Percentiles rank a stretch among this genome's conserved stretches.
Evolutionary conservation across 2,113 vertebrate species (phyloP).

Genomic region (Tetrao urogallus): DNA sequence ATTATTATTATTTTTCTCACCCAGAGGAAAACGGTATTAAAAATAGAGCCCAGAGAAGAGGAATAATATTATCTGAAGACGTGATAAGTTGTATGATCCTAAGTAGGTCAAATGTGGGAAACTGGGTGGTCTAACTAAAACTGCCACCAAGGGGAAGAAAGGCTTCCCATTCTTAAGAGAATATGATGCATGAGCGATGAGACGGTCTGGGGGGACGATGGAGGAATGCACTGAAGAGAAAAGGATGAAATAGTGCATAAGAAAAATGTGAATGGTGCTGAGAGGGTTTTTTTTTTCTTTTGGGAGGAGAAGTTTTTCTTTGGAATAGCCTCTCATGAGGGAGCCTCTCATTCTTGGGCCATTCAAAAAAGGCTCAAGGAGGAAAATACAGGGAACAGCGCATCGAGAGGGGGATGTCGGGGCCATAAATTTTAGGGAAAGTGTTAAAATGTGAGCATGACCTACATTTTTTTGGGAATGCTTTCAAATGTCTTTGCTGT

Average conservation of each 20-base stretch:
- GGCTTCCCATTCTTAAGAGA: background rate
- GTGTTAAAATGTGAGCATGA: background rate
- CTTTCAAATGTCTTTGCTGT: background rate
- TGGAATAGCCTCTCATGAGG: background rate
- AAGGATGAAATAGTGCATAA: background rate
- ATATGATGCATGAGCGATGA: fast-evolving
- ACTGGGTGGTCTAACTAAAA: background rate
- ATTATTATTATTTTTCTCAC: no score
- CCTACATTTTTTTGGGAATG: background rate
- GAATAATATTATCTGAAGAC: background rate
- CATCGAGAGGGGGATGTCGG: background rate
- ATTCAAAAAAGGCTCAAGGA: background rate
- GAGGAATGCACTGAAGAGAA: background rate
- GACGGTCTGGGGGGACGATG: background rate
- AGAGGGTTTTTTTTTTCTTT: background rate
- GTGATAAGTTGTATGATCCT: background rate
- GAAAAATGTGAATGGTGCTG: background rate
- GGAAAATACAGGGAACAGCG: background rate
- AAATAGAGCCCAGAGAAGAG: no score
- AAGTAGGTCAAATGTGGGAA: background rate
- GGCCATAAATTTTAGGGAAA: background rate
- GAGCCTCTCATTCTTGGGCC: background rate
- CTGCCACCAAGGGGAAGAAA: background rate
- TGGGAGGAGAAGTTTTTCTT: background rate
- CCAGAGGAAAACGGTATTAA: no score